Conservation (phyloP, 2,888 invertebrate species). For the Cartodere bifasciata region DNA sequence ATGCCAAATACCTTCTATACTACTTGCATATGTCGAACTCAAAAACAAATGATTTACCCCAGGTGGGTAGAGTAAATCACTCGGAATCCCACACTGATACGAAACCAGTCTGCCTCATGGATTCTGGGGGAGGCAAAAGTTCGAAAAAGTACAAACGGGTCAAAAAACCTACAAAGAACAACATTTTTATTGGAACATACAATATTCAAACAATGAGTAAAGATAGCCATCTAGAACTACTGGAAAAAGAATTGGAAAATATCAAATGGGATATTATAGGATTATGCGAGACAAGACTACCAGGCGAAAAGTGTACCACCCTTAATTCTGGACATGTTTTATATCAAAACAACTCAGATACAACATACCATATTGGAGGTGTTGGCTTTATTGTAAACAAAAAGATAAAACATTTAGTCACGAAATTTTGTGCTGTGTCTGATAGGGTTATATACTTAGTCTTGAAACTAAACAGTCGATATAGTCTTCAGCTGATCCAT, state of each 20-base stretch:
- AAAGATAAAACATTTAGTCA: conserved; percentile 6
- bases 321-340: conserved; percentile 6
- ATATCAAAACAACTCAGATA: conserved; percentile 5
- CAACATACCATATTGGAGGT: conserved; percentile 6
- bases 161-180: neutral
- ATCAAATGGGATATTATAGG: conserved; percentile 8
- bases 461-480: conserved; percentile 5
- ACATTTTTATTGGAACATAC: conserved; percentile 7
- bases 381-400: conserved; percentile 6
- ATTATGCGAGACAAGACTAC: conserved; percentile 5
- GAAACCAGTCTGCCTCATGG: conserved; percentile 3
- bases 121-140: conserved; percentile 8
- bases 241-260: conserved; percentile 5
- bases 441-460: conserved; percentile 4
- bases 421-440: conserved; percentile 3
- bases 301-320: conserved; percentile 3
- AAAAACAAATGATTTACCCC: neutral
- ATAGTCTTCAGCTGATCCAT: conserved; percentile 6
- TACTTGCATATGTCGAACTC: neutral
- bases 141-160: conserved; percentile 2
- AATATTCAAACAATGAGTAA: conserved; percentile 8
- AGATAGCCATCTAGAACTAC: neutral
- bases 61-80: neutral
- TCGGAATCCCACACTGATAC: neutral
- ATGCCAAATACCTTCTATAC: neutral